Conservation (phyloP, 1,140 invertebrate genomes). For the Pemphigus obesinymphae region DNA sequence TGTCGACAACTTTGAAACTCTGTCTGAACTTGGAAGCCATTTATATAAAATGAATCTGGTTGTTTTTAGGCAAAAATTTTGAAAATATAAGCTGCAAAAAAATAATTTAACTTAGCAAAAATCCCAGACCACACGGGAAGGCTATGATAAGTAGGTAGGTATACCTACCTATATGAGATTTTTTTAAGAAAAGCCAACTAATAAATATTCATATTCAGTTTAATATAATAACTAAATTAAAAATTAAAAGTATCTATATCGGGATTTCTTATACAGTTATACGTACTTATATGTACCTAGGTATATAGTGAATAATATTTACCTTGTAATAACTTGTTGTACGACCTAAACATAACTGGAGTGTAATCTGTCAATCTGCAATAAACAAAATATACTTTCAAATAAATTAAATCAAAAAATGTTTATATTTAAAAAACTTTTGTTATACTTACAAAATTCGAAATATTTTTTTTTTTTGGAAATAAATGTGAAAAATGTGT, state of each 20-base stretch:
- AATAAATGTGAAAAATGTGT: not conserved
- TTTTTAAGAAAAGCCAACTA: too few species aligned
- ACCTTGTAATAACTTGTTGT: constrained; percentile 6
- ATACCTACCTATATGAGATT: too few species aligned
- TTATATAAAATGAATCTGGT: not conserved
- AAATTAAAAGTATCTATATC: not conserved
- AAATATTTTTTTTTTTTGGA: not conserved
- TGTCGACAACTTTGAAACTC: constrained; percentile 44
- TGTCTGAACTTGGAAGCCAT: constrained; percentile 40
- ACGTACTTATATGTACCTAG: too few species aligned
- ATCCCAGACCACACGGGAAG: not conserved
- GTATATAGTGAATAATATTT: too few species aligned
- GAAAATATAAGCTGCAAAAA: constrained; percentile 15
- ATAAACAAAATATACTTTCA: not conserved
- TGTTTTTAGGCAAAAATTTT: not conserved
- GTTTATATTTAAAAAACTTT: not conserved
- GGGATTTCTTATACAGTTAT: not conserved
- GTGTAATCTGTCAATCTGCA: not conserved
- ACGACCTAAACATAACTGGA: not conserved
- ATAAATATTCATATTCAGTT: too few species aligned
- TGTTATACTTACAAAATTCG: not conserved
- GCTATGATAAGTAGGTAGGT: too few species aligned
- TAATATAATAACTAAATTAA: not conserved
- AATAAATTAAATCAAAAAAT: too few species aligned
- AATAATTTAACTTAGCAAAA: constrained; percentile 16